Base-by-base conservation (phyloP, 1,140 invertebrate genomes). In the Vanessa tameamea region DNA sequence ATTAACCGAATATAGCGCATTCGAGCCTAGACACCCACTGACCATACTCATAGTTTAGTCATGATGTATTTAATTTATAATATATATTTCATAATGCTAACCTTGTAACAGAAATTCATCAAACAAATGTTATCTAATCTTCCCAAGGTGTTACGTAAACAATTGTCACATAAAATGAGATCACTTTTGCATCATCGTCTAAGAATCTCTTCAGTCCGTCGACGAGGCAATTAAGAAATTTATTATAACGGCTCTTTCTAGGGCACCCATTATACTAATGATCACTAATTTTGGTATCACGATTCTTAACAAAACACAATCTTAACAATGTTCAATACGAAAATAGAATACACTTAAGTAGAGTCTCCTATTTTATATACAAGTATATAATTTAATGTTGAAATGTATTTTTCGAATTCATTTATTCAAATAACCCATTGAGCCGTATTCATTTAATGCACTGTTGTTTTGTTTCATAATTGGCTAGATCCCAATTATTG, bases 141-240 rank as follows among this genome's bases (percentile, higher is more conserved):
- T 71, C 23, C 50, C 50, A 70, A 71, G 68, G 51, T 72, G 59
- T 73, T 68, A 72, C 71, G 64, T 77, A 75, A 77, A 77, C 75
- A 76, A 68, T 76, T 68, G 74, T 72, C 69, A 72, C 69, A 20
- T n/a, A 51, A 79, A 82, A 79, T 84, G 86, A 86, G 84, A 85
- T 86, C 83, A 86, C 81, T 83, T 84, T 90, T 83, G 82, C 87
- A 87, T 90, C 87, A 91, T 73, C 84, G 82, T 80, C 80, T 75
- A 87, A 83, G 87, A 90, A 91, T 91, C 87, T 88, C 81, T 61
- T 81, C 83, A 73, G 77, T 87, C 77, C 69, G 75, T 81, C 81
- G 81, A 80, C 57, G 75, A 71, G 80, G 84, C 88, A 88, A 90
- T 89, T 91, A 91, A 89, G 87, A 87, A 87, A 91, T 91, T 89